phyloP scores from a whole-genome alignment of 1,140 invertebrate genomes.

The Proctacanthus coquilletti region DNA sequence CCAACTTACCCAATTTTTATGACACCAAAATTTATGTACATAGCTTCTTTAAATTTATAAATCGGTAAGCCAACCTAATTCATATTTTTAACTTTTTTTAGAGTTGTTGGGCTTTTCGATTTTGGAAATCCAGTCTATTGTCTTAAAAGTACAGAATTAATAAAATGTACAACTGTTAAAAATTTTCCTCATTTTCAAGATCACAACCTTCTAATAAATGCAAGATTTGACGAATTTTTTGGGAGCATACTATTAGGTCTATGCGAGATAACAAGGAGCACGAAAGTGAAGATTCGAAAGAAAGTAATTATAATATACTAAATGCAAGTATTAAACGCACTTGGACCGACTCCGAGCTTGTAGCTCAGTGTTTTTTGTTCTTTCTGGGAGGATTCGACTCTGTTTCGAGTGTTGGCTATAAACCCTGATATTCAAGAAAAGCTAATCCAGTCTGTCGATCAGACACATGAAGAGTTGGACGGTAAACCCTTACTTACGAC shows the following conservation, averaged over 20 bases:
- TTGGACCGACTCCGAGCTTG: constrained; percentile 36
- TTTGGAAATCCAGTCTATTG: too few relatives aligned
- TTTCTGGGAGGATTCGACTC: constrained; percentile 46
- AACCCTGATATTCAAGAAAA: constrained; percentile 41
- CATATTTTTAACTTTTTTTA: too few relatives aligned
- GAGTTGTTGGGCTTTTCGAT: too few relatives aligned
- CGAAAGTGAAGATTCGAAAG: constrained; percentile 5
- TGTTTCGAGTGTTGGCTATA: constrained; percentile 36
- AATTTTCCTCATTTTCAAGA: constrained; percentile 36
- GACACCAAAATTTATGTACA: too few relatives aligned
- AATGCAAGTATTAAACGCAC: constrained; percentile 8
- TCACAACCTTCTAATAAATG: constrained; percentile 30
- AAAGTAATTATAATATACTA: neutral
- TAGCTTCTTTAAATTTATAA: too few relatives aligned
- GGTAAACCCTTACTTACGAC: constrained; percentile 31
- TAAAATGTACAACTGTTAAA: constrained; percentile 34
- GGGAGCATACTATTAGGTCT: constrained; percentile 33
- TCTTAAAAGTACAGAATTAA: constrained; percentile 30
- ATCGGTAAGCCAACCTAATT: too few relatives aligned
- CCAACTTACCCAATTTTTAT: too few relatives aligned
- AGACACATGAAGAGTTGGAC: constrained; percentile 20
- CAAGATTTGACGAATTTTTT: constrained; percentile 35
- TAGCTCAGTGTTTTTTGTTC: constrained; percentile 33
- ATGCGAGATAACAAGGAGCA: constrained; percentile 6
- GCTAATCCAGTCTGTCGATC: constrained; percentile 39